These are phyloP conservation scores for Fukomys damarensis DNA, from an alignment of 2,113 vertebrate genomes.

Conservation along the genomic window DNA sequence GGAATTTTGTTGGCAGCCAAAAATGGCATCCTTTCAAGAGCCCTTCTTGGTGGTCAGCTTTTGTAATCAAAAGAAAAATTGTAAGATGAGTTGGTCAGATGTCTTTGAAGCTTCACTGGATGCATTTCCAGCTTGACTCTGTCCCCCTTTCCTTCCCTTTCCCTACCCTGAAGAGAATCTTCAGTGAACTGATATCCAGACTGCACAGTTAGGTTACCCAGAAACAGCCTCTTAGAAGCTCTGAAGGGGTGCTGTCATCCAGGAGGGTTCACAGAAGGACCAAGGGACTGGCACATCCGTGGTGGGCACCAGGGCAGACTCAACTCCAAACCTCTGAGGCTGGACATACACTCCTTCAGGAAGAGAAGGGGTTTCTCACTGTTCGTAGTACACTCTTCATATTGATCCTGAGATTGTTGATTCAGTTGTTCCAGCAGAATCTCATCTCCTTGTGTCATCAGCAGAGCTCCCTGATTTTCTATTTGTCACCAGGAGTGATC, in stretches of 20 bases:
- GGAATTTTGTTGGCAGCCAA: slow-evolving; percentile 79
- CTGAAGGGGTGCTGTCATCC: slow-evolving; percentile 55
- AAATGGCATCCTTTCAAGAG: background rate
- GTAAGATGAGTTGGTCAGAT: slow-evolving; percentile 23
- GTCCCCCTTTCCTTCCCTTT: background rate
- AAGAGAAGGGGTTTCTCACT: background rate
- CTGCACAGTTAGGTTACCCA: background rate
- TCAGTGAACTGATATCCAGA: background rate
- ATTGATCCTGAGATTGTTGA: background rate
- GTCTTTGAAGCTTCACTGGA: background rate
- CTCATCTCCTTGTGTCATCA: background rate
- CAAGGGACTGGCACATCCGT: slow-evolving; percentile 65
- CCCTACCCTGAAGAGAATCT: background rate
- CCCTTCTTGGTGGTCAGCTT: slow-evolving; percentile 48
- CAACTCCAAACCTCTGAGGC: slow-evolving; percentile 58
- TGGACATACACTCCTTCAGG: slow-evolving; percentile 39
- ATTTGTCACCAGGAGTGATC: background rate
- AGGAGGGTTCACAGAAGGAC: slow-evolving; percentile 33
- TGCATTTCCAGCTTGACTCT: slow-evolving; percentile 11
- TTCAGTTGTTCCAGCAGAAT: background rate
- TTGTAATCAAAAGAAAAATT: slow-evolving; percentile 42
- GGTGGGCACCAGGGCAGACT: slow-evolving; percentile 40
- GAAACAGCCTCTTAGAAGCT: background rate
- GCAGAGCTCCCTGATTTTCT: background rate
- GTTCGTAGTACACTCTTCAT: background rate